Base-by-base conservation (phyloP, 2,888 invertebrate genomes). In the Platypus cylindrus region DNA sequence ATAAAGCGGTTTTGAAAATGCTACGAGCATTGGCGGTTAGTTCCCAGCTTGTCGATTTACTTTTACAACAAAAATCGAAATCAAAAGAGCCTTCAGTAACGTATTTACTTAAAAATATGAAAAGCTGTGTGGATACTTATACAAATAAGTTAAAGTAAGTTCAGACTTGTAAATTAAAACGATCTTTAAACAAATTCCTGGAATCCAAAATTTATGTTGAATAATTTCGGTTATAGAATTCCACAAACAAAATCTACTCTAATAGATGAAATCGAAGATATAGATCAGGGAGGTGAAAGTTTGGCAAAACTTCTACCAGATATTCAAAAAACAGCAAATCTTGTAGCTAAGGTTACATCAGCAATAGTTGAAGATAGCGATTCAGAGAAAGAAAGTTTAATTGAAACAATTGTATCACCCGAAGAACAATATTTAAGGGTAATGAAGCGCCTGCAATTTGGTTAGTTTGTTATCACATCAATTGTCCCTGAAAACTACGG, bases 381-480 rank as follows among this genome's bases (percentile, higher is more conserved):
- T 33, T 58, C 52, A 45, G 56, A 57, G 28, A 41, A 46, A 3
- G 55, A 56, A 25, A 48, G 44, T 34, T 43, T 59, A 4, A 53
- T 68, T 5, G 72, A 73, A 36, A 58, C 66, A 32, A 63, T 63
- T 17, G 63, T 64, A 45, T 74, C 79, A 0, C 58, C 76, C 18
- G 82, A 83, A 47, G 77, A 82, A 51, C 69, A 81, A 33, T 93
- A 93, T 64, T 68, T 90, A 45, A 79, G 78, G 52, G 74, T 86
- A 43, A 89, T 93, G 89, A 83, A 83, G 52, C 75, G 75, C 53
- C 65, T 90, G 50, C 91, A 91, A 65, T 93, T 91, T 61, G 83
- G 85, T 85, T 53, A 65, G 68, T 56, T n/a, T n/a, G n/a, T n/a
- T n/a, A n/a, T n/a, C n/a, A n/a, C n/a, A n/a, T n/a, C n/a, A n/a